Evolutionary conservation across 2,113 vertebrate species (phyloP), one percentile per base, ranked within the genome.

Genomic region (Xyliphius kryptos): DNA sequence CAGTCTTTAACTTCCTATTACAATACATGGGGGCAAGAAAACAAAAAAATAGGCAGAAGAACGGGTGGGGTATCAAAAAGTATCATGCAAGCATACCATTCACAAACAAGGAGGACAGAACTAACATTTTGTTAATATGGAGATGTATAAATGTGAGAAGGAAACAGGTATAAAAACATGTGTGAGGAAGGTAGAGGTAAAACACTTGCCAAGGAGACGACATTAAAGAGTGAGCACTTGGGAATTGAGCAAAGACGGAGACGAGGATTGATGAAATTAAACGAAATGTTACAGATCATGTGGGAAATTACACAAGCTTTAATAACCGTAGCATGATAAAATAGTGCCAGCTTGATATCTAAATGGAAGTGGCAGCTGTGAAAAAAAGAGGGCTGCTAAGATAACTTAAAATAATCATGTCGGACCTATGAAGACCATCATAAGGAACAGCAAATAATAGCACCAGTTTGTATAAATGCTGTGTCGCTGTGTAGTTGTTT

Each of bases 51-150:
- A n/a, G n/a, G n/a, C n/a, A n/a, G n/a, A n/a, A n/a, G n/a, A n/a
- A n/a, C n/a, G n/a, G n/a, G n/a, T n/a, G n/a, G n/a, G n/a, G n/a
- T n/a, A n/a, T n/a, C n/a, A n/a, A n/a, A n/a, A n/a, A n/a, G n/a
- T n/a, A n/a, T n/a, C n/a, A n/a, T n/a, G n/a, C n/a, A n/a, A n/a
- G n/a, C n/a, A n/a, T n/a, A n/a, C n/a, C n/a, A n/a, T n/a, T n/a
- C n/a, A n/a, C n/a, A n/a, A n/a, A 85, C 54, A 85, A 60, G 44
- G 61, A 65, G 86, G 80, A 82, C 78, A 86, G 77, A 75, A 74
- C 81, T 83, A 80, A 83, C 74, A 53, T 62, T 72, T 73, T 70
- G 78, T 80, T 82, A 71, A 75, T 79, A 71, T 77, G 76, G 74
- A 57, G 67, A 67, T 56, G 53, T 66, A 71, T 72, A 9, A 61